Percentiles rank a stretch among this genome's conserved stretches.
phyloP scores from a whole-genome alignment of 1,140 invertebrate species.

The Monomorium pharaonis region DNA sequence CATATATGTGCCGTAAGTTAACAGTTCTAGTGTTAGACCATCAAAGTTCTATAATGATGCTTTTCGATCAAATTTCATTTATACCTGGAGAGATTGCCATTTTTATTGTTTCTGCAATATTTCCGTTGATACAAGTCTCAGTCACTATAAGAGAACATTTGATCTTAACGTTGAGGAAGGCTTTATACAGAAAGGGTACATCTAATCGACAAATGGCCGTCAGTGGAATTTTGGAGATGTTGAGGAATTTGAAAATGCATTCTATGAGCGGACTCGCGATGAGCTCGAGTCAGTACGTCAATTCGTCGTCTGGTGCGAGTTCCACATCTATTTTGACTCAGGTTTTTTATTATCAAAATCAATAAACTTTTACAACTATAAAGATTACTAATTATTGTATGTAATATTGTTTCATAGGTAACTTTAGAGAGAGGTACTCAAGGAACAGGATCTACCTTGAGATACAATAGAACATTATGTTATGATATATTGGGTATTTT shows the following conservation, averaged over 20 bases:
- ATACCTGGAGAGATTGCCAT: slow-evolving; percentile 81
- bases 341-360: slow-evolving; percentile 54
- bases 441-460: slow-evolving; percentile 53
- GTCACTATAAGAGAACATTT: slow-evolving; percentile 84
- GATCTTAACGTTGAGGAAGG: slow-evolving; percentile 86
- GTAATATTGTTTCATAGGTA: slow-evolving; percentile 65
- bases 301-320: slow-evolving; percentile 71
- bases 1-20: slow-evolving; percentile 83
- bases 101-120: slow-evolving; percentile 84
- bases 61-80: slow-evolving; percentile 84
- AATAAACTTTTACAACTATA: neutral
- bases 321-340: slow-evolving; percentile 85
- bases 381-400: neutral
- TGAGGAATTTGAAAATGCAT: slow-evolving; percentile 85
- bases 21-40: slow-evolving; percentile 84
- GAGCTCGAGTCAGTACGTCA: slow-evolving; percentile 50
- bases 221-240: slow-evolving; percentile 85
- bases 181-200: slow-evolving; percentile 85
- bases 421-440: slow-evolving; percentile 76
- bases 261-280: slow-evolving; percentile 83
- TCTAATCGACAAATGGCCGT: slow-evolving; percentile 86
- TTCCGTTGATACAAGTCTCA: slow-evolving; percentile 84
- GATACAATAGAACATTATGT: slow-evolving; percentile 86
- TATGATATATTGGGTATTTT: slow-evolving; percentile 87
- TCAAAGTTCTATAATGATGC: slow-evolving; percentile 81